phyloP scores from a whole-genome alignment of 2,113 vertebrate species.

The Pseudolaguvia tuberculata region DNA sequence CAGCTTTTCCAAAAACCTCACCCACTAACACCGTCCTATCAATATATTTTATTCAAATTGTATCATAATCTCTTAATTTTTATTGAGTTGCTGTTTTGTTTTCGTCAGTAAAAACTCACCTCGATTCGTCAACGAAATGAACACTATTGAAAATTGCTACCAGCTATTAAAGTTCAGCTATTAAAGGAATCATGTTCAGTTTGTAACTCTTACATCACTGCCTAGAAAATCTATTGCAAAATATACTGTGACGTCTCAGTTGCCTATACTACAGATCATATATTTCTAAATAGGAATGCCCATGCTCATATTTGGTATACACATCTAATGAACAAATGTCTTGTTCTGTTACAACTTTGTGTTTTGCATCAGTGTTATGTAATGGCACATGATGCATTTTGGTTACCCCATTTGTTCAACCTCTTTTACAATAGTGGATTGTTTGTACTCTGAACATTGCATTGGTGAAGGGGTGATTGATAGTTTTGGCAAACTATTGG shows the following conservation, averaged over 20 bases:
- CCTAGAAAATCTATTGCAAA: neutral
- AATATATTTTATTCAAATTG: no score
- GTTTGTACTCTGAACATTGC: slow-evolving; percentile 1
- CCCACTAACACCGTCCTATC: no score
- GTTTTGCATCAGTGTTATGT: neutral
- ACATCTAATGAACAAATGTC: neutral
- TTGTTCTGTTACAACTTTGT: neutral
- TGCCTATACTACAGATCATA: neutral
- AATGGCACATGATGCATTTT: neutral
- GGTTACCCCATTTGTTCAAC: neutral
- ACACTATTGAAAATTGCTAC: no score
- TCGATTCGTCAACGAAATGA: no score
- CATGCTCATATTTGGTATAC: neutral
- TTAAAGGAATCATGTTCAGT: no score
- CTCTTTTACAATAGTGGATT: slow-evolving; percentile 37
- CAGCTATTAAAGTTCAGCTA: no score
- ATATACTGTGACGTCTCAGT: neutral
- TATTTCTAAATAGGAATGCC: neutral
- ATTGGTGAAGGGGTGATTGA: neutral
- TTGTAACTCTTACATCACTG: neutral
- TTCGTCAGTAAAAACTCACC: no score
- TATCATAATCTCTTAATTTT: no score
- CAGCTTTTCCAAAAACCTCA: no score
- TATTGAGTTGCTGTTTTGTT: no score
- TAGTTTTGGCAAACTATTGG: neutral